Evolutionary conservation across 2,888 invertebrate species (phyloP), one percentile per base, ranked within the genome.

Genomic region (Coenonympha glycerion): DNA sequence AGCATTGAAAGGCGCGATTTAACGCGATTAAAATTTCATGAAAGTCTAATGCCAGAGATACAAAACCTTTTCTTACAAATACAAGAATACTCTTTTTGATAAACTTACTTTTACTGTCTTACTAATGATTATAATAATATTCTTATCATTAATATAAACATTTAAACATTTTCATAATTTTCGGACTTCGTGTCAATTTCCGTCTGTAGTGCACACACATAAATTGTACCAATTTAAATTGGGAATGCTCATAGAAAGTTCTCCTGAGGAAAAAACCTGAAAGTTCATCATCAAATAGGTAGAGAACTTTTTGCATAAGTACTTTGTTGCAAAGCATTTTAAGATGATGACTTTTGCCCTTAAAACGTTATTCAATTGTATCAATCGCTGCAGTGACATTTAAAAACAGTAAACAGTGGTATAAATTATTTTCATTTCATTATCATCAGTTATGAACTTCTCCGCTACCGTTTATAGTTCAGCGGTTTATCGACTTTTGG

Each of bases 311-410:
- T n/a, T n/a, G n/a, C n/a, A n/a, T n/a, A n/a, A n/a, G n/a, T n/a
- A n/a, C n/a, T n/a, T 9, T 8, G 9, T 24, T 24, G 2, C 6
- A 30, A 8, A n/a, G 9, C 5, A 16, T 18, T 6, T 11, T 8
- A 42, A 34, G 49, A 53, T 49, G 33, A 22, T n/a, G 11, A 41
- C 34, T 6, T 40, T 48, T 53, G 45, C 5, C 3, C 9, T 19
- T 8, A 2, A 24, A 24, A 37, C n/a, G n/a, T n/a, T 13, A 37
- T 47, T 19, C 31, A 34, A 24, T 22, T 19, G 37, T 24, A 34
- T 28, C 19, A n/a, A n/a, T n/a, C 40, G 21, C 22, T 19, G 37
- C 24, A 42, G 49, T 64, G 61, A 61, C 62, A 62, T 64, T 64
- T 60, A 42, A 49, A 54, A 50, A 9, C 16, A 16, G 31, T 57